These are phyloP conservation scores for Strongylocentrotus purpuratus DNA, from an alignment of 35 echinoderm and acorn worm genomes.

Conservation along the genomic window DNA sequence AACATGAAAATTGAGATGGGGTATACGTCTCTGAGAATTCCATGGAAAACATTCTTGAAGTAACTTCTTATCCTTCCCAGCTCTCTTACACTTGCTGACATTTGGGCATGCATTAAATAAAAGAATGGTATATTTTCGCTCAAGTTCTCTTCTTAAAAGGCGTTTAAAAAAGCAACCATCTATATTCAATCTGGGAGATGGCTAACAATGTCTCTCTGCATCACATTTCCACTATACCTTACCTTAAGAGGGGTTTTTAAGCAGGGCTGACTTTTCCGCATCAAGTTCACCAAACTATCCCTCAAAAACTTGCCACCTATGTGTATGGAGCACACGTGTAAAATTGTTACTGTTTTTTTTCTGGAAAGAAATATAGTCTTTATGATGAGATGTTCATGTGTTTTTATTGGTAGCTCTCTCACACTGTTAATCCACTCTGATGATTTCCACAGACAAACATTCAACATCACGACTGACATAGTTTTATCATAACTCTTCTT, in stretches of 20 bases:
- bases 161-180: neutral
- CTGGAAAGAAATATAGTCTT: conserved; percentile 18
- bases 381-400: neutral
- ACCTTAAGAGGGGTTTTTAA: conserved; percentile 30
- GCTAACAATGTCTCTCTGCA: conserved; percentile 21
- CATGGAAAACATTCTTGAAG: neutral
- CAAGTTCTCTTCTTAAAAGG: neutral
- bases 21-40: neutral
- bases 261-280: conserved; percentile 52
- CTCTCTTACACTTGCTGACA: neutral
- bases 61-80: neutral
- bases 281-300: conserved; percentile 53
- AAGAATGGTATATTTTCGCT: neutral
- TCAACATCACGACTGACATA: neutral
- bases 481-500: neutral
- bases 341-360: conserved; percentile 43
- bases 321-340: conserved; percentile 51
- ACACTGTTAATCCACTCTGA: neutral
- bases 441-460: neutral
- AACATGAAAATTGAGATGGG: neutral
- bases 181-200: neutral
- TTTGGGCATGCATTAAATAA: neutral
- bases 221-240: conserved; percentile 41
- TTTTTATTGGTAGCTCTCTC: neutral
- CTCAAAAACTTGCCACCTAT: conserved; percentile 54